These are phyloP conservation scores for Typhlichthys eigenmanni DNA, from an alignment of 2,797 vertebrate genomes.

Conservation along the genomic window DNA sequence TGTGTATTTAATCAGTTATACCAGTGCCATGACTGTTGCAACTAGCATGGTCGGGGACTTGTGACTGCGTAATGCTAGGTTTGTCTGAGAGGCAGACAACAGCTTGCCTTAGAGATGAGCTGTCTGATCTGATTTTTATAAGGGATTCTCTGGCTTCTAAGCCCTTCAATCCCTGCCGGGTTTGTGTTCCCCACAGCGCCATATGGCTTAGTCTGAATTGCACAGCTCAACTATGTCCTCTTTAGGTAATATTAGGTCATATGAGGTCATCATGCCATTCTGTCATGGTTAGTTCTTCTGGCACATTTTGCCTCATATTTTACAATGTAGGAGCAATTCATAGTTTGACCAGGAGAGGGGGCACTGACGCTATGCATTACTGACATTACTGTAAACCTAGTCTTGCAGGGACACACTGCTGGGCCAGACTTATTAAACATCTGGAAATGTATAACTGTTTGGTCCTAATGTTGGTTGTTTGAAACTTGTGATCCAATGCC, in stretches of 20 bases:
- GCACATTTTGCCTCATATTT: constrained; percentile 2
- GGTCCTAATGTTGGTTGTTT: no score
- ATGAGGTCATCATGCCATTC: constrained; percentile 11
- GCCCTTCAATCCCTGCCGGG: constrained; percentile 60
- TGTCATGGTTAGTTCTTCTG: constrained; percentile 13
- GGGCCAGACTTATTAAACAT: no score
- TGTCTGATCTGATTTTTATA: constrained; percentile 64
- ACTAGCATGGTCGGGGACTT: not conserved
- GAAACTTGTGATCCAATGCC: no score
- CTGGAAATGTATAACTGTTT: no score
- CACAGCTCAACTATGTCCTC: constrained; percentile 33
- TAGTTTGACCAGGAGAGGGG: constrained; percentile 62
- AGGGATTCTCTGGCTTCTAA: constrained; percentile 66
- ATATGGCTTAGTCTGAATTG: constrained; percentile 64
- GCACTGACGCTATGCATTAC: constrained; percentile 27
- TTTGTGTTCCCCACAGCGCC: constrained; percentile 47
- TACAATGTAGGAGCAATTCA: not conserved
- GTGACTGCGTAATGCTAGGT: constrained; percentile 5
- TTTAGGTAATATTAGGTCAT: constrained; percentile 20
- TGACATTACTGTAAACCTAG: not conserved
- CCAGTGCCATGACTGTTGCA: not conserved
- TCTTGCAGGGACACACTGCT: no score
- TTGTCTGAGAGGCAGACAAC: constrained; percentile 65
- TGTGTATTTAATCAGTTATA: not conserved
- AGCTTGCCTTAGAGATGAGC: constrained; percentile 65